Conservation (phyloP, 2,888 invertebrate species). For the Fragum fragum region DNA sequence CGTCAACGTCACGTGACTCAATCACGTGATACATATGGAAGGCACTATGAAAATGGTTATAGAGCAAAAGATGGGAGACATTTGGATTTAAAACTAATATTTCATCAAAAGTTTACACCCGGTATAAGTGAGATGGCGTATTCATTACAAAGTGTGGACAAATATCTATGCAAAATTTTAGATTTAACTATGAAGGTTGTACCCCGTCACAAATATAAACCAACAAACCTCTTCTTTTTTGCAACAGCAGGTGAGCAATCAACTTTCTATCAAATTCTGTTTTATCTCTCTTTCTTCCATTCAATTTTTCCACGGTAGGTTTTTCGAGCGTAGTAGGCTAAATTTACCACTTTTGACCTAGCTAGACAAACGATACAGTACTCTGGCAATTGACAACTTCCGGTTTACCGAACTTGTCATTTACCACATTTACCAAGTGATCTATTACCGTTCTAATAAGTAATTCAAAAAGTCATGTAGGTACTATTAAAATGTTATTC, state of each 20-base stretch:
- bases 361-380: too few relatives aligned
- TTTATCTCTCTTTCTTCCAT: too few relatives aligned
- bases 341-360: too few relatives aligned
- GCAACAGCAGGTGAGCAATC: constrained; percentile 86
- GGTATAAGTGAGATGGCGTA: constrained; percentile 70
- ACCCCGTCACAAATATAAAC: constrained; percentile 81
- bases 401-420: too few relatives aligned
- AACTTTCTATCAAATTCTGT: too few relatives aligned
- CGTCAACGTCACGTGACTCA: constrained; percentile 38
- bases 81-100: constrained; percentile 43
- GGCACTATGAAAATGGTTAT: not conserved
- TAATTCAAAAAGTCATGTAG: too few relatives aligned
- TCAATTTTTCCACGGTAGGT: too few relatives aligned
- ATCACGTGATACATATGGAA: constrained; percentile 43
- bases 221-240: constrained; percentile 87
- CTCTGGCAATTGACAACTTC: too few relatives aligned
- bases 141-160: constrained; percentile 49
- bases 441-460: too few relatives aligned
- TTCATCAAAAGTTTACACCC: constrained; percentile 72
- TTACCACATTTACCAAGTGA: too few relatives aligned
- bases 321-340: too few relatives aligned
- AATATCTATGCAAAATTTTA: constrained; percentile 84
- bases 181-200: constrained; percentile 29
- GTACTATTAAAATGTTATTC: too few relatives aligned
- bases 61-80: not conserved